Base-by-base conservation (phyloP, 2,888 invertebrate genomes). In the Volucella zonaria region DNA sequence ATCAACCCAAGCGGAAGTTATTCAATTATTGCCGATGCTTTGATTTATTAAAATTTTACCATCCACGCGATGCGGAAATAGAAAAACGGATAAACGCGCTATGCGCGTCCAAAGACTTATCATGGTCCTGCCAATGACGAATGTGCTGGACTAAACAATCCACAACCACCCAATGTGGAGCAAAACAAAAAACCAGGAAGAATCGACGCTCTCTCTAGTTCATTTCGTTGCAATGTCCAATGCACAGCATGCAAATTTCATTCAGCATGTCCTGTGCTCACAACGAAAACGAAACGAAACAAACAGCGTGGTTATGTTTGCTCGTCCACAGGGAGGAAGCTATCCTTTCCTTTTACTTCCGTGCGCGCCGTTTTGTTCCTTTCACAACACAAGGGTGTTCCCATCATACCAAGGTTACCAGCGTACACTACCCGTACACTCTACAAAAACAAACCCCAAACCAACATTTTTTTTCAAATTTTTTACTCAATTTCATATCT, bases 1-100 rank as follows among this genome's bases (percentile, higher is more conserved):
- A 78, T 82, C 86, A 86, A 70, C 78, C 86, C 64, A 81, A 74
- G 74, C 86, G 86, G 86, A 86, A 86, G 86, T 78, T 86, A 86
- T 82, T 86, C 82, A 86, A 86, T 86, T 86, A 86, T 86, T 86
- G 77, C 61, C 77, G 82, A 86, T 82, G 86, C 86, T 86, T 86
- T 77, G 86, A 86, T 86, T 86, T 86, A 82, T 82, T 86, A 86
- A 82, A 86, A 86, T 82, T 78, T 82, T 64, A 82, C 78, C 78
- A 73, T 62, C 68, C 81, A 64, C 70, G 51, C 58, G 61, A 77
- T 64, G 52, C 77, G 77, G 77, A 78, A 86, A 86, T 82, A 74
- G 78, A 82, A 82, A 81, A 82, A 82, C 70, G 58, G 74, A 70
- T 64, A 6, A 31, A 31, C 31, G 31, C 73, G 58, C 15, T 45